Evolutionary conservation across 1,140 invertebrate genomes (phyloP).

Genomic region (Ganaspis sp.): DNA sequence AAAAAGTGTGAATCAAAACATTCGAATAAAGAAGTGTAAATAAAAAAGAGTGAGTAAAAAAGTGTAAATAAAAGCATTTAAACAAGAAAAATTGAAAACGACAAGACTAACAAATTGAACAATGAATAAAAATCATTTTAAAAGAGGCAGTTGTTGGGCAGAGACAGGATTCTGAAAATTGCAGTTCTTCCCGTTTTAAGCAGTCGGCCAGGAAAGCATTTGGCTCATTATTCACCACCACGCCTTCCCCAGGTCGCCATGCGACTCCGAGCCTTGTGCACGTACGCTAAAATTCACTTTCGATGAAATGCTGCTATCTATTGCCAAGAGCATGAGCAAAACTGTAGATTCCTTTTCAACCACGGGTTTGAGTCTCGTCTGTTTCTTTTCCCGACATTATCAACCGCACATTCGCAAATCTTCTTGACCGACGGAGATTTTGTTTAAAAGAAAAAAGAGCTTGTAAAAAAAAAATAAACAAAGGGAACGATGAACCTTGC

Average conservation of each 20-base stretch:
- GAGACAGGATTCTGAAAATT: conserved; percentile 23
- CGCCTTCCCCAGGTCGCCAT: conserved; percentile 57
- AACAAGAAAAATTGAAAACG: background rate
- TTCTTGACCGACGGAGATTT: conserved; percentile 30
- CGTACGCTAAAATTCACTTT: conserved; percentile 57
- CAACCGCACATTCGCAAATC: background rate
- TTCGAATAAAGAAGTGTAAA: too few species aligned
- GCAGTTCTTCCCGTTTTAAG: conserved; percentile 1
- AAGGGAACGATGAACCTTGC: conserved; percentile 58
- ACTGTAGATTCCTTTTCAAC: background rate
- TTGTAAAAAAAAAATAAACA: conserved; percentile 26
- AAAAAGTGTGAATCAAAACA: too few species aligned
- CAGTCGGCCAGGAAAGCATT: conserved; percentile 37
- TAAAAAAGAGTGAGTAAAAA: too few species aligned
- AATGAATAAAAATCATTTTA: background rate
- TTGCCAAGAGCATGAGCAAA: background rate
- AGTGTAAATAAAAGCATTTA: too few species aligned
- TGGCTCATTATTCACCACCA: conserved; percentile 56
- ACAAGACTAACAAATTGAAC: background rate
- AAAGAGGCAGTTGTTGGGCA: background rate
- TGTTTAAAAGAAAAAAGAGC: conserved; percentile 38
- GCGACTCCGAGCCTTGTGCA: conserved; percentile 49
- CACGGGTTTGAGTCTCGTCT: background rate
- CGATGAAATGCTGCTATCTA: conserved; percentile 41
- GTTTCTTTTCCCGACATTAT: background rate